phyloP scores from a whole-genome alignment of 2,888 invertebrate genomes.

The Diaperis boleti region DNA sequence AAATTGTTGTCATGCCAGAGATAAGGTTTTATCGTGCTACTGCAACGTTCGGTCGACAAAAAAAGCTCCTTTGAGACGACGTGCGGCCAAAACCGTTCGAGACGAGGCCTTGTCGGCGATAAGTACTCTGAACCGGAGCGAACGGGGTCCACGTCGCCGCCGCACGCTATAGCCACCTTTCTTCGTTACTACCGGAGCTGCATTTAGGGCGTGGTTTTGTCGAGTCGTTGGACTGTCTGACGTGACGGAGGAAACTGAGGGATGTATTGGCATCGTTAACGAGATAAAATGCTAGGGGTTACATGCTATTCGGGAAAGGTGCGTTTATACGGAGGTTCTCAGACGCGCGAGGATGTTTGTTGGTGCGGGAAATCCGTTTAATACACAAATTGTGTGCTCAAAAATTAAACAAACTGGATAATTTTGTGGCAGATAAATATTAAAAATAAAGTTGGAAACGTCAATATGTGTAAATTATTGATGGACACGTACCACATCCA shows the following conservation, averaged over 20 bases:
- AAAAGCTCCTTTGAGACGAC: conserved; percentile 23
- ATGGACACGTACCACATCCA: no score
- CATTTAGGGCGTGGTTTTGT: conserved; percentile 44
- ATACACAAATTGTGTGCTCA: no score
- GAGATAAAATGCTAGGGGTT: conserved; percentile 59
- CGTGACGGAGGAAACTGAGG: conserved; percentile 3
- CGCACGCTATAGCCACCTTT: conserved; percentile 28
- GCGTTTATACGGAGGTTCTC: conserved; percentile 25
- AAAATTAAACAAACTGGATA: no score
- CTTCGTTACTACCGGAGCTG: conserved; percentile 25
- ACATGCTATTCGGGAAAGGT: conserved; percentile 48
- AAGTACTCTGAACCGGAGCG: conserved; percentile 2
- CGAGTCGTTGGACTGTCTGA: conserved; percentile 2
- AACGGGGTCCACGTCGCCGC: conserved; percentile 4
- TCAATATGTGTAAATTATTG: no score
- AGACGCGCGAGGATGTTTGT: not conserved
- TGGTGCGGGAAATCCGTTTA: no score
- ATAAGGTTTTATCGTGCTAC: conserved; percentile 37
- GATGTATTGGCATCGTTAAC: conserved; percentile 56
- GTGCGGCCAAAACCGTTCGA: conserved; percentile 19
- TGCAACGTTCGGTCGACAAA: conserved; percentile 33
- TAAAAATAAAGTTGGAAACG: no score
- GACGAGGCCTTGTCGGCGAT: conserved; percentile 27
- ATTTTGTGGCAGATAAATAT: no score
- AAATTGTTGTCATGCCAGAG: conserved; percentile 36